Conservation (phyloP, 2,113 vertebrate genomes). For the Mesembrinibis cayennensis region DNA sequence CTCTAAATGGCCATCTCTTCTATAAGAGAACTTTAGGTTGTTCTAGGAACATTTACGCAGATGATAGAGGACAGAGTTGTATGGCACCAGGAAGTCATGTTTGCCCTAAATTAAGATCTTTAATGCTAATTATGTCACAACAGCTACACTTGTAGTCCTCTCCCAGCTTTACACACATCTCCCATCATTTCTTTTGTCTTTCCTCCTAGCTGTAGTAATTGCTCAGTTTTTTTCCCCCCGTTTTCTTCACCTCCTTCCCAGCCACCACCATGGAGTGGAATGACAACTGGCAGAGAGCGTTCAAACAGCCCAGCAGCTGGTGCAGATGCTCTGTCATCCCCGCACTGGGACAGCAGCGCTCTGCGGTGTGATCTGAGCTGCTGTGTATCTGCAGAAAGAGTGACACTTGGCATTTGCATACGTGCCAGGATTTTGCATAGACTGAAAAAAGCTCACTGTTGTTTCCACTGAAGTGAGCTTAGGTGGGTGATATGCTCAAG, state of each 20-base stretch:
- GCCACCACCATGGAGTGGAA: rapidly evolving
- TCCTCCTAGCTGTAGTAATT: not conserved
- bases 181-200: not conserved
- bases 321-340: not conserved
- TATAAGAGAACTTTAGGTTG: not conserved
- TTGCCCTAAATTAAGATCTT: not conserved
- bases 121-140: not conserved
- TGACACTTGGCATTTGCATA: not conserved
- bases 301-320: not conserved
- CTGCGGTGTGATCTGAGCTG: rapidly evolving
- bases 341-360: not conserved
- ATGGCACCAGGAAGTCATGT: not conserved
- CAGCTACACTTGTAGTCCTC: not conserved
- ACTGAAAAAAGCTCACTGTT: not conserved
- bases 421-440: not conserved
- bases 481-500: not conserved
- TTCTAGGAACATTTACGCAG: not conserved
- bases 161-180: not conserved
- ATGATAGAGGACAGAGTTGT: not conserved
- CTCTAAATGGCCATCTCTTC: not conserved
- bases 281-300: rapidly evolving
- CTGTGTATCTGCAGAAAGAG: not conserved
- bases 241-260: no score
- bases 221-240: rapidly evolving
- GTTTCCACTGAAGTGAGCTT: not conserved